These are phyloP conservation scores for Pogoniulus pusillus DNA, from an alignment of 2,797 vertebrate genomes.

Conservation along the genomic window DNA sequence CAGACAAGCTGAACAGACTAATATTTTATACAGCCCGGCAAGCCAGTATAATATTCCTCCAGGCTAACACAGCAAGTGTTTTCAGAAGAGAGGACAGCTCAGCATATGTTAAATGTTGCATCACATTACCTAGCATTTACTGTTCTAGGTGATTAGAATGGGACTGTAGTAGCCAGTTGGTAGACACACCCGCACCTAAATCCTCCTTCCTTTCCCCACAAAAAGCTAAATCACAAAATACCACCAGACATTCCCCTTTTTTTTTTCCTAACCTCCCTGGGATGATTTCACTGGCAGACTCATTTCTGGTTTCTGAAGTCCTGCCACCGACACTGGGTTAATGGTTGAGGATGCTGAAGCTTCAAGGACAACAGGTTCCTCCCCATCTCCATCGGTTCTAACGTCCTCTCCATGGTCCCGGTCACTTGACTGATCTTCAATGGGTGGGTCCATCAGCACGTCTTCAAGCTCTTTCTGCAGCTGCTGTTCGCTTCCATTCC, in stretches of 20 bases:
- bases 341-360: slow-evolving; percentile 82
- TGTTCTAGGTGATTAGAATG: not conserved
- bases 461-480: slow-evolving; percentile 94
- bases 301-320: slow-evolving; percentile 88
- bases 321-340: slow-evolving; percentile 77
- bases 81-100: not conserved
- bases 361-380: slow-evolving; percentile 72
- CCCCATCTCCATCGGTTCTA: slow-evolving; percentile 75
- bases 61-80: not conserved
- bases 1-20: not conserved
- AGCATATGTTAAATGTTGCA: not conserved
- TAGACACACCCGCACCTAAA: not conserved
- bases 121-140: not conserved
- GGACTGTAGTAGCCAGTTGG: not conserved
- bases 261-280: slow-evolving; percentile 88
- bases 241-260: not conserved
- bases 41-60: not conserved
- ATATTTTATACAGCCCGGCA: not conserved
- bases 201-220: not conserved
- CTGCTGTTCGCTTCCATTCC: slow-evolving; percentile 98
- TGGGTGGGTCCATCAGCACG: slow-evolving; percentile 94
- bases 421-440: slow-evolving; percentile 79
- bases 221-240: not conserved
- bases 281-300: slow-evolving; percentile 89
- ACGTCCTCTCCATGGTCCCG: slow-evolving; percentile 73